These are phyloP conservation scores for Orius insidiosus DNA, from an alignment of 1,140 invertebrate species.

Conservation along the genomic window DNA sequence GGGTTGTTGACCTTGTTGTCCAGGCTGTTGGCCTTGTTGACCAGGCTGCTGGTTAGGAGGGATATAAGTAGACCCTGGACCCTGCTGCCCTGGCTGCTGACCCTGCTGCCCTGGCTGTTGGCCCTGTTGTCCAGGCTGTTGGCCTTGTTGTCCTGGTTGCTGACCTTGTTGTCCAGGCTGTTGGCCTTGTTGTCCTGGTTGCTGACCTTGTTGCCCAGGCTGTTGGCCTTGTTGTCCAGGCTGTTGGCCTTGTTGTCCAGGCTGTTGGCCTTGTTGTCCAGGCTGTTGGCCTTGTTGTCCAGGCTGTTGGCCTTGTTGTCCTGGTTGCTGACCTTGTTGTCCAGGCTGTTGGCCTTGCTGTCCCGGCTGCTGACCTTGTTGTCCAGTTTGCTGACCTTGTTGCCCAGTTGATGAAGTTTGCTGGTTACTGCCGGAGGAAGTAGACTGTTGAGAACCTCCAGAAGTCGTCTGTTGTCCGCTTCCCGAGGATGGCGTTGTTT, in stretches of 20 bases:
- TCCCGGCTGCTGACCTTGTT: constrained; percentile 1
- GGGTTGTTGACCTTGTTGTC: constrained; percentile 4
- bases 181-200: constrained; percentile 13
- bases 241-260: neutral
- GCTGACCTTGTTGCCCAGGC: neutral
- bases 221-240: neutral
- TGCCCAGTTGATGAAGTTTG: constrained; percentile 11
- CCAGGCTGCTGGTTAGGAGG: constrained; percentile 3
- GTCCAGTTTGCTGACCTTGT: neutral
- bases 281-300: neutral
- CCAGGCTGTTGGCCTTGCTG: constrained; percentile 1
- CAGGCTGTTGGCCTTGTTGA: constrained; percentile 6
- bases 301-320: too few relatives aligned
- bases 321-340: neutral
- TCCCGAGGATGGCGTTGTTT: constrained; percentile 14
- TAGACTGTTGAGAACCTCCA: constrained; percentile 9
- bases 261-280: too few relatives aligned
- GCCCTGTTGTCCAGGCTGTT: constrained; percentile 9
- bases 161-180: constrained; percentile 12
- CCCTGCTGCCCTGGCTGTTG: constrained; percentile 2
- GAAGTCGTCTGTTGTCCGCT: constrained; percentile 15
- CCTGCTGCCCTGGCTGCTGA: neutral
- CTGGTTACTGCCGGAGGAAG: constrained; percentile 5
- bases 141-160: constrained; percentile 3
- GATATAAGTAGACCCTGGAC: too few relatives aligned